phyloP scores from a whole-genome alignment of 2,888 invertebrate genomes.

The Hyposoter didymator region DNA sequence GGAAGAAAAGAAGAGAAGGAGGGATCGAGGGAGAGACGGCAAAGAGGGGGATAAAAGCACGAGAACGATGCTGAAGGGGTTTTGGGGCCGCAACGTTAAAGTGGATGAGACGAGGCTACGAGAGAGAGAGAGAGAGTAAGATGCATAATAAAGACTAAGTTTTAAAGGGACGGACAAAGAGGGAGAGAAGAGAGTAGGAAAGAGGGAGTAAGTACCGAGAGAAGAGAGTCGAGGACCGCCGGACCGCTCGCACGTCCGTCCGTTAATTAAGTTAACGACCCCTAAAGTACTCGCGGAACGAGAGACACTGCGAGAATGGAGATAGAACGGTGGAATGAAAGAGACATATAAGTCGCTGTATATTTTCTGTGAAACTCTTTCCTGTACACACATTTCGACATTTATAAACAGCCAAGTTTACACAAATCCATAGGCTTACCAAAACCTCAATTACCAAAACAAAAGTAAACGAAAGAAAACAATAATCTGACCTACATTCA shows the following conservation, averaged over 20 bases:
- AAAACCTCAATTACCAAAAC: background rate
- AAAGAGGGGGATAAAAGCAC: conserved; percentile 48
- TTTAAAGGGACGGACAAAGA: conserved; percentile 18
- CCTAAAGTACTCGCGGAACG: conserved; percentile 78
- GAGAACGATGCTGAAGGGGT: conserved; percentile 65
- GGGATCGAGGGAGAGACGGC: conserved; percentile 11
- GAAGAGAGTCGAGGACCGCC: conserved; percentile 59
- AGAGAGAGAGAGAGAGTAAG: conserved; percentile 59
- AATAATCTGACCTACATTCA: background rate
- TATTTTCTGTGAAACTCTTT: conserved; percentile 44
- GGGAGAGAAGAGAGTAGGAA: conserved; percentile 38
- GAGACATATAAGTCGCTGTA: conserved; percentile 55
- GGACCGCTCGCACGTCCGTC: conserved; percentile 75
- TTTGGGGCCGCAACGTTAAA: conserved; percentile 51
- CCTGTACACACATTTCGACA: background rate
- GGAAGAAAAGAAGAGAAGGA: conserved; percentile 33
- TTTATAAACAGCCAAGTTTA: background rate
- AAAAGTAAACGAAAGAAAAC: background rate
- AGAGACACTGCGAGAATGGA: conserved; percentile 68
- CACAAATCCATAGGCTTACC: background rate
- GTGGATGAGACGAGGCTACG: conserved; percentile 47
- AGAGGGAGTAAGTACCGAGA: conserved; percentile 58
- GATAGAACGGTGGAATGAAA: conserved; percentile 60
- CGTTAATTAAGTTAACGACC: conserved; percentile 83
- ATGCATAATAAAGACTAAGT: conserved; percentile 49